Evolutionary conservation across 2,888 invertebrate species (phyloP).

Genomic region (Aleiodes leptofemur): DNA sequence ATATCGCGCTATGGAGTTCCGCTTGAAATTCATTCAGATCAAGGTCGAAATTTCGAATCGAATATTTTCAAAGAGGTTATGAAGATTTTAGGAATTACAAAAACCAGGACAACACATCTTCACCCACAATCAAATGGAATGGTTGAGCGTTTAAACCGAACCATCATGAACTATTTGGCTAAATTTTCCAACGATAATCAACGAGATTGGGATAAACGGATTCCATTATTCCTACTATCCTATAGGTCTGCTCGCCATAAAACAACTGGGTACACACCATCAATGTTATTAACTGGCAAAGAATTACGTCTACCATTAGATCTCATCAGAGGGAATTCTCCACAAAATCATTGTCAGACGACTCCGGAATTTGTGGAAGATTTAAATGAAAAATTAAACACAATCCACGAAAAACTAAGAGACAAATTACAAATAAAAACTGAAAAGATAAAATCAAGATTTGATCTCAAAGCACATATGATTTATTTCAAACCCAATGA

Average conservation of each 20-base stretch:
- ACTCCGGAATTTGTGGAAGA: background rate
- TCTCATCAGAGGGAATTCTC: slow-evolving; percentile 1
- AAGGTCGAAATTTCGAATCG: slow-evolving; percentile 61
- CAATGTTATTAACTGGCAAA: slow-evolving; percentile 4
- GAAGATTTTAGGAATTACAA: slow-evolving; percentile 58
- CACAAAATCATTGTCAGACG: background rate
- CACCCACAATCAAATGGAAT: slow-evolving; percentile 55
- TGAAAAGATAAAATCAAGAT: slow-evolving; percentile 37
- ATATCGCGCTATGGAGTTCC: slow-evolving; percentile 53
- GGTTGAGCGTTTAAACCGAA: slow-evolving; percentile 54
- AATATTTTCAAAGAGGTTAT: slow-evolving; percentile 48
- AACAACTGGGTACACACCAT: slow-evolving; percentile 2
- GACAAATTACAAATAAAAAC: slow-evolving; percentile 18
- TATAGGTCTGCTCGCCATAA: slow-evolving; percentile 24
- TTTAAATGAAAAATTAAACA: background rate
- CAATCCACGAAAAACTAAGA: background rate
- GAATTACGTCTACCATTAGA: background rate
- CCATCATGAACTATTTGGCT: slow-evolving; percentile 48
- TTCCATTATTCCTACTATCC: slow-evolving; percentile 40
- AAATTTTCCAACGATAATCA: slow-evolving; percentile 52
- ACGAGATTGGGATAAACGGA: slow-evolving; percentile 52
- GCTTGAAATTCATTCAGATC: slow-evolving; percentile 52
- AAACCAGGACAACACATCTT: slow-evolving; percentile 56
- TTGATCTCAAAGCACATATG: slow-evolving; percentile 12
- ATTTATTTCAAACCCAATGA: slow-evolving; percentile 33